phyloP scores from a whole-genome alignment of 2,113 vertebrate species.

The Tenrec ecaudatus region DNA sequence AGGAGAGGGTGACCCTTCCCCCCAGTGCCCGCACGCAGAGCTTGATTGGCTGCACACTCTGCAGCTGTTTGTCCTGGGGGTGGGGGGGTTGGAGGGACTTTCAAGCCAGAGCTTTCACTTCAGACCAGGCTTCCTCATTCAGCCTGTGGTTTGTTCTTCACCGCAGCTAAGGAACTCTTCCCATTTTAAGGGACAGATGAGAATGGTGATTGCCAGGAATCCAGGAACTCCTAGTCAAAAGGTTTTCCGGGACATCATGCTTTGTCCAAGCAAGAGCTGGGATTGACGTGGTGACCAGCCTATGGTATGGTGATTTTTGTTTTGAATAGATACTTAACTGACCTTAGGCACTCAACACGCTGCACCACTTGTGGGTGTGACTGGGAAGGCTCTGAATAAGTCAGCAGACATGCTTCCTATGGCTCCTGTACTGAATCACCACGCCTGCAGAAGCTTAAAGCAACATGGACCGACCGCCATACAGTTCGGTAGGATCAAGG shows the following conservation, averaged over 20 bases:
- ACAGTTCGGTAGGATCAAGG: neutral
- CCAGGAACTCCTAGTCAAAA: neutral
- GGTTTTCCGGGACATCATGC: neutral
- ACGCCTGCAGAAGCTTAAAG: neutral
- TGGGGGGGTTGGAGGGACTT: neutral
- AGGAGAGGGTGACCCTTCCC: neutral
- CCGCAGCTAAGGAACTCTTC: neutral
- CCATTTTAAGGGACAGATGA: neutral
- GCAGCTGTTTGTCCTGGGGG: neutral
- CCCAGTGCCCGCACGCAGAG: neutral
- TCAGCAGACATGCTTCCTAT: neutral
- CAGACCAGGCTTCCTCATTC: neutral
- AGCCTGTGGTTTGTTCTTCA: neutral
- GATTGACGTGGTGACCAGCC: neutral
- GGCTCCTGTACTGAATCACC: neutral
- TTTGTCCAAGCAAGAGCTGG: neutral
- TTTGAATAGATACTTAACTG: neutral
- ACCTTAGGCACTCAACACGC: neutral
- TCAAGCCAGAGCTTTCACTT: neutral
- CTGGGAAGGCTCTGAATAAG: neutral
- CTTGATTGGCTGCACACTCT: neutral
- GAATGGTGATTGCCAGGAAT: neutral
- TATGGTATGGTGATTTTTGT: too few species aligned
- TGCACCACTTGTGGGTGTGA: neutral
- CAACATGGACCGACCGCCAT: fast-evolving